These are phyloP conservation scores for Leptothorax acervorum DNA, from an alignment of 2,888 invertebrate species.

Conservation along the genomic window DNA sequence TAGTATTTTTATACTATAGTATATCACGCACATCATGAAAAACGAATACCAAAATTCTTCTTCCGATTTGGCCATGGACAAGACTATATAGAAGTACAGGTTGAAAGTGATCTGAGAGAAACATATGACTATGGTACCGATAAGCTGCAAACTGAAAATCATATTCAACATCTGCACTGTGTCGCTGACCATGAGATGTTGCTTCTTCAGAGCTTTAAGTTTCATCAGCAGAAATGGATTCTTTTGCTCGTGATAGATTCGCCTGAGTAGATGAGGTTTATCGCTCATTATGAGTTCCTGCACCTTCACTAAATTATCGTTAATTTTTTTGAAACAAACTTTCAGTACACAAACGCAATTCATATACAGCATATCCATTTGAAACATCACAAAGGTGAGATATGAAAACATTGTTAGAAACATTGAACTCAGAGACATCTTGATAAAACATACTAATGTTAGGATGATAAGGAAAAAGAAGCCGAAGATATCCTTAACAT, in stretches of 20 bases:
- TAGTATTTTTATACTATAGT: conserved; percentile 69
- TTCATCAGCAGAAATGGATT: conserved; percentile 27
- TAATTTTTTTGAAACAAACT: conserved; percentile 72
- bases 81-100: conserved; percentile 76
- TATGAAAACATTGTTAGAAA: conserved; percentile 60
- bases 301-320: conserved; percentile 71
- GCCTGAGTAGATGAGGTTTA: conserved; percentile 77
- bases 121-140: conserved; percentile 71
- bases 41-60: neutral
- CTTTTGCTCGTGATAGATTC: conserved; percentile 66
- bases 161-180: conserved; percentile 72
- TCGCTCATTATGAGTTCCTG: conserved; percentile 68
- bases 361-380: conserved; percentile 54
- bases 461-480: conserved; percentile 66
- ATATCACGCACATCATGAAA: conserved; percentile 61
- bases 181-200: conserved; percentile 75
- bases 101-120: conserved; percentile 78
- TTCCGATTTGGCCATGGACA: neutral
- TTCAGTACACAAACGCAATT: conserved; percentile 74
- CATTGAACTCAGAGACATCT: neutral
- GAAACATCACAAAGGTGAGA: conserved; percentile 65
- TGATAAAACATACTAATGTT: conserved; percentile 45
- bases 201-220: conserved; percentile 72
- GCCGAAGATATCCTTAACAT: conserved; percentile 70
- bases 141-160: conserved; percentile 73